Evolutionary conservation across 2,113 vertebrate species (phyloP).

Genomic region (Petaurus breviceps): DNA sequence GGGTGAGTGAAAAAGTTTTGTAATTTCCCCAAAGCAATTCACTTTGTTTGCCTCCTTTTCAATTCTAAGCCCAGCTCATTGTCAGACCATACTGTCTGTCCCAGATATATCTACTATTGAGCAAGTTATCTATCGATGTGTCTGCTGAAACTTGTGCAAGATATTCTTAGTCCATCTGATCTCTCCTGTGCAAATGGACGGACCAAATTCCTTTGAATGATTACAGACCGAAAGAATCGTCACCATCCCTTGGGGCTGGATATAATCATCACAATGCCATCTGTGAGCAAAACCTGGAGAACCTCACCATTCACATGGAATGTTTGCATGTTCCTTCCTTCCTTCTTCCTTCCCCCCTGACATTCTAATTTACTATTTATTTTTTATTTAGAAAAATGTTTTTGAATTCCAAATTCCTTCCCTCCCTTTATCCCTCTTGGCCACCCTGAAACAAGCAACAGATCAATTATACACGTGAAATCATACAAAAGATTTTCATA

Average conservation of each 20-base stretch:
- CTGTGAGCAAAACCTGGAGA: background rate
- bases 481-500: background rate
- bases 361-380: background rate
- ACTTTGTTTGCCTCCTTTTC: background rate
- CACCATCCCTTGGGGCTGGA: background rate
- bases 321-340: background rate
- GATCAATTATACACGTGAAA: background rate
- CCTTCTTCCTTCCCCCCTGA: background rate
- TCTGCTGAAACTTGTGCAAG: background rate
- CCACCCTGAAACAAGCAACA: background rate
- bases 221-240: background rate
- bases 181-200: background rate
- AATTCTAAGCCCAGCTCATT: background rate
- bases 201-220: background rate
- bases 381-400: background rate
- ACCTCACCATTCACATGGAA: background rate
- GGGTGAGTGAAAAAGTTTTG: background rate
- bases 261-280: background rate
- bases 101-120: background rate
- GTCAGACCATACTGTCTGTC: background rate
- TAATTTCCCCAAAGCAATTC: background rate
- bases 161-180: background rate
- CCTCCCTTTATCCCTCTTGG: background rate
- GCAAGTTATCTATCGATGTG: background rate
- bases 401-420: background rate